These are phyloP conservation scores for Hylaeus anthracinus DNA, from an alignment of 1,140 invertebrate species.

Conservation along the genomic window DNA sequence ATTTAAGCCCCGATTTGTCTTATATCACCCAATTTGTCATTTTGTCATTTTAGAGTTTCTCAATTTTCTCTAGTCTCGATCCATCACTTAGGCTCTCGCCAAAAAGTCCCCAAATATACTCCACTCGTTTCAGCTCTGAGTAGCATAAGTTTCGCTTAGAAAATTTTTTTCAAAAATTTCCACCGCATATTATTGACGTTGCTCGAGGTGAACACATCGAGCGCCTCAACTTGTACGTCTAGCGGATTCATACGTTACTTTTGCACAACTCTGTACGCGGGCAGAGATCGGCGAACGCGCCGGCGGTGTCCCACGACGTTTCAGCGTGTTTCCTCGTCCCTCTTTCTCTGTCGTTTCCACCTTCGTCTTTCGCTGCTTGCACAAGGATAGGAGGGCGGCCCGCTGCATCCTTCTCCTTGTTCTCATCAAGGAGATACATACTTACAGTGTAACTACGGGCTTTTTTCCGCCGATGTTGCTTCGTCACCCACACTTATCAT, in stretches of 20 bases:
- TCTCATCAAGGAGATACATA: constrained; percentile 59
- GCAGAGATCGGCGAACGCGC: background rate
- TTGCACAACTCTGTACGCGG: background rate
- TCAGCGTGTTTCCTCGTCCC: constrained; percentile 17
- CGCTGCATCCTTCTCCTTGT: constrained; percentile 57
- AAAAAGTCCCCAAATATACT: too few species aligned
- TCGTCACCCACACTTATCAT: constrained; percentile 58
- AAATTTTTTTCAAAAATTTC: too few species aligned
- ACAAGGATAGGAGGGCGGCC: constrained; percentile 49
- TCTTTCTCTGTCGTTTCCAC: background rate
- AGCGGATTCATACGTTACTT: background rate
- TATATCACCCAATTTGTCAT: too few species aligned
- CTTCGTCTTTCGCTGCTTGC: constrained; percentile 37
- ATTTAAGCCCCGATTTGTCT: too few species aligned
- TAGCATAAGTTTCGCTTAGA: too few species aligned
- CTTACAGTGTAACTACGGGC: constrained; percentile 45
- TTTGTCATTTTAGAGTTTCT: too few species aligned
- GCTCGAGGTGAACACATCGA: too few species aligned
- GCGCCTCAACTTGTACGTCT: too few species aligned
- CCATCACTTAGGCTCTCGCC: too few species aligned
- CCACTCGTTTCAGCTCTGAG: too few species aligned
- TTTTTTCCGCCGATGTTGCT: constrained; percentile 57
- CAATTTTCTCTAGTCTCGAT: too few species aligned
- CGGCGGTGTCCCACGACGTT: constrained; percentile 15
- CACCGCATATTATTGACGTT: too few species aligned